A percentile compares a stretch with the other conserved stretches of the same genome.
These are phyloP conservation scores for Aspidapion aeneum DNA, from an alignment of 2,888 invertebrate genomes.

Conservation along the genomic window DNA sequence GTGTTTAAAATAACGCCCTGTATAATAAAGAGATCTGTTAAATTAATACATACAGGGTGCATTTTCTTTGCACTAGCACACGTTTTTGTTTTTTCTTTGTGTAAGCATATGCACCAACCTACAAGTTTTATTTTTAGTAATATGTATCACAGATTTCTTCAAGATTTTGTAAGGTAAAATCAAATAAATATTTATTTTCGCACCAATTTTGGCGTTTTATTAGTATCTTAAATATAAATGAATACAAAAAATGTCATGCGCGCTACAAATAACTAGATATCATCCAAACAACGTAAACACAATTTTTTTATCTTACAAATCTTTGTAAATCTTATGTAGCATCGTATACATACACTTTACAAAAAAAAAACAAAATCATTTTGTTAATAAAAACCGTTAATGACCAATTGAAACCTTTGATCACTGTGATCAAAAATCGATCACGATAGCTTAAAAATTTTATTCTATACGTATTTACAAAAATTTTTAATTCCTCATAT, in stretches of 20 bases:
- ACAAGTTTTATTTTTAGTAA: neutral
- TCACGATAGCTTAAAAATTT: constrained; percentile 20
- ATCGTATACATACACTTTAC: too few species aligned
- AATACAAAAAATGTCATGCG: too few species aligned
- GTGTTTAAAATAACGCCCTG: neutral
- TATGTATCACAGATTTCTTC: neutral
- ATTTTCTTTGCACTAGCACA: neutral
- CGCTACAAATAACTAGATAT: too few species aligned
- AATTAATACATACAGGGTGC: neutral
- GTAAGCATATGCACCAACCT: neutral
- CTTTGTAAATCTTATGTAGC: neutral
- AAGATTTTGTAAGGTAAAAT: neutral
- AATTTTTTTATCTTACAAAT: neutral
- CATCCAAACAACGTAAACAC: too few species aligned
- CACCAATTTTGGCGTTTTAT: too few species aligned
- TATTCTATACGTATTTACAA: neutral
- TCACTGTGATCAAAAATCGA: constrained; percentile 25
- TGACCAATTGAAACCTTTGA: constrained; percentile 2
- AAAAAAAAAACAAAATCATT: too few species aligned
- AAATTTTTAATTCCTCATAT: neutral
- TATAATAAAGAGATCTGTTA: neutral
- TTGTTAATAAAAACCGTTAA: too few species aligned
- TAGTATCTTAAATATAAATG: too few species aligned
- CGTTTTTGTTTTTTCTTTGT: neutral
- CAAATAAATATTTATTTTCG: too few species aligned